Evolutionary conservation across 2,888 invertebrate species (phyloP).

Genomic region (Hemistola chrysoprasaria): DNA sequence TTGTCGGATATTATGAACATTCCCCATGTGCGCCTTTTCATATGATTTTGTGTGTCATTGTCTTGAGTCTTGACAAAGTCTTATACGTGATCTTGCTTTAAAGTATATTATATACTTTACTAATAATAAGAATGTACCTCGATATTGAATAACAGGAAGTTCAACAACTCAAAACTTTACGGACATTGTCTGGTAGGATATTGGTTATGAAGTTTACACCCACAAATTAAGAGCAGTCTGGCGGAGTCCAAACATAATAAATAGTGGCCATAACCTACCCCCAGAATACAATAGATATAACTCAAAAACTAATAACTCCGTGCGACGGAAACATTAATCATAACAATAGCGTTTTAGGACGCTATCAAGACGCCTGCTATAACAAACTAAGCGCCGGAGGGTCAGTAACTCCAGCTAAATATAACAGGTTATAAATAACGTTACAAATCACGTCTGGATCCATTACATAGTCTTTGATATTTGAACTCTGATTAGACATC

Average conservation of each 20-base stretch:
- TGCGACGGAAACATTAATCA: constrained; percentile 26
- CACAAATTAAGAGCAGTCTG: too few relatives aligned
- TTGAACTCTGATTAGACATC: constrained; percentile 20
- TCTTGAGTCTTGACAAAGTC: constrained; percentile 7
- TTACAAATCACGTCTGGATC: constrained; percentile 26
- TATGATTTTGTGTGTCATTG: constrained; percentile 3
- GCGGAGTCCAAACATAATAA: too few relatives aligned
- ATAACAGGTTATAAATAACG: constrained; percentile 21
- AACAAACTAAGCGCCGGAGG: constrained; percentile 29
- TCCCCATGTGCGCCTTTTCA: constrained; percentile 11
- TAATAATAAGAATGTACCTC: too few relatives aligned
- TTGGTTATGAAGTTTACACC: too few relatives aligned
- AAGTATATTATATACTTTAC: too few relatives aligned
- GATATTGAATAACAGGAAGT: too few relatives aligned
- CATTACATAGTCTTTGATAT: constrained; percentile 30
- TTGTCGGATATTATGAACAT: neutral
- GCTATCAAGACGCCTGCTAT: constrained; percentile 5
- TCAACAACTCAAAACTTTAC: too few relatives aligned
- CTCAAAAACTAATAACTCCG: constrained; percentile 20
- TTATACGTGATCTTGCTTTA: constrained; percentile 11
- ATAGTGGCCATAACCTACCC: constrained; percentile 2
- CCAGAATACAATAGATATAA: constrained; percentile 4
- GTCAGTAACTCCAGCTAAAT: constrained; percentile 39
- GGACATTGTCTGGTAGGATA: too few relatives aligned
- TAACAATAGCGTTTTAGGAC: constrained; percentile 18